Conservation (phyloP, 2,113 vertebrate species). For the Serinus canaria region DNA sequence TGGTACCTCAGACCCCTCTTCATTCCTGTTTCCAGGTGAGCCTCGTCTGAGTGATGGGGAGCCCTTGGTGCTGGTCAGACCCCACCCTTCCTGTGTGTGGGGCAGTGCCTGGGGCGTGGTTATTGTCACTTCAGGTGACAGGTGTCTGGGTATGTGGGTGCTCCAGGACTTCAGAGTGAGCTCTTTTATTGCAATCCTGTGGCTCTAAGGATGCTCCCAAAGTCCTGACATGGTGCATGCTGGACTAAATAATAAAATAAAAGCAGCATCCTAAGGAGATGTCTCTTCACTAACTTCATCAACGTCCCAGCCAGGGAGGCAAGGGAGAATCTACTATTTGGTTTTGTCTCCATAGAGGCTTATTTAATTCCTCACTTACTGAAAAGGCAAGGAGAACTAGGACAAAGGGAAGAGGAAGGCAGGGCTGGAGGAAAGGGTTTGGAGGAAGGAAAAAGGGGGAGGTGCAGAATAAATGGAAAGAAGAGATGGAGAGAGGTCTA, state of each 20-base stretch:
- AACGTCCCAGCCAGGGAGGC: neutral
- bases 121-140: neutral
- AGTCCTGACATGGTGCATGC: neutral
- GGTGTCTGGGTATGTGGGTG: too few species aligned
- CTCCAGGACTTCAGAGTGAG: neutral
- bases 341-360: neutral
- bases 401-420: neutral
- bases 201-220: neutral
- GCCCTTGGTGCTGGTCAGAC: neutral
- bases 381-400: neutral
- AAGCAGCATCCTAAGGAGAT: neutral
- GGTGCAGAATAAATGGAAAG: neutral
- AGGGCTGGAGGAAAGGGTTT: neutral
- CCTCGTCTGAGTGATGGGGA: neutral
- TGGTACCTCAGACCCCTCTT: neutral
- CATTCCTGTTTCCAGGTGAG: neutral
- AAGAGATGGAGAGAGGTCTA: neutral
- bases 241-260: neutral
- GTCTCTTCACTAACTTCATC: neutral
- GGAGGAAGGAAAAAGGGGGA: neutral
- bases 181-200: accelerated
- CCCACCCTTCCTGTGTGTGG: accelerated
- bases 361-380: neutral
- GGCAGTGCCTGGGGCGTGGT: neutral
- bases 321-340: neutral